Conservation (phyloP, 2,797 vertebrate genomes). For the Tadarida brasiliensis region DNA sequence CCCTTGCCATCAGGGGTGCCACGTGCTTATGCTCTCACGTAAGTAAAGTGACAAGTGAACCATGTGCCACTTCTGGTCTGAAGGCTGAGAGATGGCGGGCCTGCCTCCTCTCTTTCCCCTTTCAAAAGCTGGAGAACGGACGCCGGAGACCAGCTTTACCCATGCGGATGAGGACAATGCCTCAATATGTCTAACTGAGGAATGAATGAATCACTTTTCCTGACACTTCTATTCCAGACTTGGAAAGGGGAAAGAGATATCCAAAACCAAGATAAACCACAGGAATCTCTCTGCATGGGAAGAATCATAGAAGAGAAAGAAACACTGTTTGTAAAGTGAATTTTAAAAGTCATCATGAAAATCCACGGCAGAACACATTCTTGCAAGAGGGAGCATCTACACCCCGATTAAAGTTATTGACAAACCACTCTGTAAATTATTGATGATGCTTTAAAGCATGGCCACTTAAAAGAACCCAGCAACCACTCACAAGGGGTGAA, state of each 20-base stretch:
- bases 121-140: neutral
- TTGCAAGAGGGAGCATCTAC: neutral
- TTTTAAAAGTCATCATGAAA: neutral
- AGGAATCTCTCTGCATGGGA: neutral
- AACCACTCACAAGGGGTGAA: neutral
- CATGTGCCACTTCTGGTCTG: neutral
- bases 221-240: neutral
- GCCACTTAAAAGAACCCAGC: slow-evolving; percentile 34
- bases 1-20: neutral
- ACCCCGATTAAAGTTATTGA: slow-evolving; percentile 54
- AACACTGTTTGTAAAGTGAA: neutral
- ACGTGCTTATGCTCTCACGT: neutral
- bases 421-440: slow-evolving; percentile 70
- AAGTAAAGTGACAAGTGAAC: neutral
- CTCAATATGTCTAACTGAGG: neutral
- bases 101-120: neutral
- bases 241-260: neutral
- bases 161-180: neutral
- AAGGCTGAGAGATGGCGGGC: neutral
- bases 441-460: slow-evolving; percentile 11
- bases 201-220: neutral
- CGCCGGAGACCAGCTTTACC: neutral
- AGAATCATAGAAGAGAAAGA: neutral
- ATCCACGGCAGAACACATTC: neutral
- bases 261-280: neutral